Evolutionary conservation across 2,113 vertebrate species (phyloP).

Genomic region (Ginglymostoma cirratum): DNA sequence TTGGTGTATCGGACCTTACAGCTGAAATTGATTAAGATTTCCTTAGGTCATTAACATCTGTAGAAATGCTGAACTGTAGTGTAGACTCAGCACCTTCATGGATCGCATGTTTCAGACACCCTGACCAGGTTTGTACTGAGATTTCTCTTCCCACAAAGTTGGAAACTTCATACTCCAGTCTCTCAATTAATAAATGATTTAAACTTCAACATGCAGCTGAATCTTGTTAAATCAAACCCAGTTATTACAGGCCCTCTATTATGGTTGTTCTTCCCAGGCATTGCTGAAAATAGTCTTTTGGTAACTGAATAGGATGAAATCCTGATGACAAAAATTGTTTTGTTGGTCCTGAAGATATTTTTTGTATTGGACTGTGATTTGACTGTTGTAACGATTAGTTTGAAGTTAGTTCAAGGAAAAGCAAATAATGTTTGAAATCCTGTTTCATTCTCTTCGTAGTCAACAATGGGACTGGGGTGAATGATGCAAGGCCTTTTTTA

Average conservation of each 20-base stretch:
- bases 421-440: not conserved
- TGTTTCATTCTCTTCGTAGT: not conserved
- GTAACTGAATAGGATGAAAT: conserved; percentile 15
- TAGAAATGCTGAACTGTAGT: not conserved
- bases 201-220: not conserved
- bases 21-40: conserved; percentile 4
- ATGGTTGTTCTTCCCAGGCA: not conserved
- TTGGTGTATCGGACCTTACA: not conserved
- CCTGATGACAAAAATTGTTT: not conserved
- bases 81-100: not conserved
- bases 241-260: not conserved
- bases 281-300: not conserved
- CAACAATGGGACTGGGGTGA: not conserved
- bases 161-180: not conserved
- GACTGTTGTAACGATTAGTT: not conserved
- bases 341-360: not conserved
- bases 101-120: not conserved
- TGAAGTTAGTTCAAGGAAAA: not conserved
- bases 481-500: not conserved
- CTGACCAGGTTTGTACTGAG: not conserved
- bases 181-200: conserved; percentile 4
- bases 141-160: not conserved
- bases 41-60: not conserved
- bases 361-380: not conserved
- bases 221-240: not conserved